Conservation (phyloP, 2,113 vertebrate genomes). For the Ornithorhynchus anatinus region DNA sequence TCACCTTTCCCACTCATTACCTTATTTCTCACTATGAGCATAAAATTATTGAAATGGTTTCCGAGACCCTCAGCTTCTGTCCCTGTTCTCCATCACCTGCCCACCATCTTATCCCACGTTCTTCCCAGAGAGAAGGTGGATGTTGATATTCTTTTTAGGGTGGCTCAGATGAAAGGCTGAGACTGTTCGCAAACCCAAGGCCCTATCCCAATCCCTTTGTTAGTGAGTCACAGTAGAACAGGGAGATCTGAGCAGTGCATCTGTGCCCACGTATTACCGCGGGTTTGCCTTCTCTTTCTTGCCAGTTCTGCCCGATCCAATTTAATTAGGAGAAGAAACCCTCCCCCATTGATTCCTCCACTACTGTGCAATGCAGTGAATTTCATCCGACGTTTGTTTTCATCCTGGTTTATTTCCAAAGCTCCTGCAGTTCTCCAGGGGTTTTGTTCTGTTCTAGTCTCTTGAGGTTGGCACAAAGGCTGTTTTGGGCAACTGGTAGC, state of each 20-base stretch:
- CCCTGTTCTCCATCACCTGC: no score
- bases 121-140: no score
- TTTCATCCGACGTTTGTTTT: slow-evolving; percentile 42
- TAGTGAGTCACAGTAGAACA: background rate
- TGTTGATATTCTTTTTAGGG: no score
- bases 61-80: no score
- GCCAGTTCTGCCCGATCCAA: slow-evolving; percentile 23
- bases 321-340: slow-evolving; percentile 40
- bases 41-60: no score
- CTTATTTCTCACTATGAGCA: no score
- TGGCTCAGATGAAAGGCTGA: no score
- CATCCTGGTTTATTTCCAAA: slow-evolving; percentile 32
- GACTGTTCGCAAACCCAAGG: no score
- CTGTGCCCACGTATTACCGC: background rate
- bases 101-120: no score
- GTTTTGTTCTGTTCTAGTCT: background rate
- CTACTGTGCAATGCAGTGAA: slow-evolving; percentile 25
- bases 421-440: slow-evolving; percentile 13
- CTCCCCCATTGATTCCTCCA: slow-evolving; percentile 55
- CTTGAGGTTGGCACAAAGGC: slow-evolving; percentile 12
- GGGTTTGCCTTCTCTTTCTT: slow-evolving; percentile 16
- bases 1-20: no score
- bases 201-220: fast-evolving
- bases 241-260: background rate
- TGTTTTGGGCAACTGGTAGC: slow-evolving; percentile 15